These are phyloP conservation scores for Nudaria mundana DNA, from an alignment of 2,888 invertebrate genomes.

Conservation along the genomic window DNA sequence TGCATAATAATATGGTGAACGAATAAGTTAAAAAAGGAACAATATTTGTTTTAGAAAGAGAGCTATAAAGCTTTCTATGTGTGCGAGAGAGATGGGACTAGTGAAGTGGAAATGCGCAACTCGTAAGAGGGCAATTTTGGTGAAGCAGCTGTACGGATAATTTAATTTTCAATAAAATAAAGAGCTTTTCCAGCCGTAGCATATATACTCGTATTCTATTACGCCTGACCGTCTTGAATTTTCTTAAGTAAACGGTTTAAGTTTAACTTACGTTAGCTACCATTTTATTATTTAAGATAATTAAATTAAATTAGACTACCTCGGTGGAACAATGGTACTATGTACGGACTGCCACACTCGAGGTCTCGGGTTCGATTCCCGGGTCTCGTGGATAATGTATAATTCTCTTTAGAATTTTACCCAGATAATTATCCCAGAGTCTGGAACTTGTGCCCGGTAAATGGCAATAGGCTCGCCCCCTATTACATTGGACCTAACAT, in stretches of 20 bases:
- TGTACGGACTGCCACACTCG: no score
- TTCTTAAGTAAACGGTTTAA: slow-evolving; percentile 15
- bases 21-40: slow-evolving; percentile 24
- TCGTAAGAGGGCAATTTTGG: slow-evolving; percentile 40
- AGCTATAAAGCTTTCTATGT: slow-evolving; percentile 7
- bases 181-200: slow-evolving; percentile 32
- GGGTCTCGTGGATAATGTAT: no score
- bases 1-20: slow-evolving; percentile 14
- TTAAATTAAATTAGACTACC: no score
- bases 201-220: slow-evolving; percentile 22
- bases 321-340: no score
- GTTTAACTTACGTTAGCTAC: no score
- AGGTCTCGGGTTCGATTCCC: no score
- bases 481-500: no score
- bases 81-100: slow-evolving; percentile 37
- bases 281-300: no score
- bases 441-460: no score
- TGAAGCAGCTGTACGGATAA: slow-evolving; percentile 49
- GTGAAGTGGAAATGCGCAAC: slow-evolving; percentile 52
- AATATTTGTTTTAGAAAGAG: slow-evolving; percentile 13
- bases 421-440: no score
- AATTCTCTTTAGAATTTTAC: no score
- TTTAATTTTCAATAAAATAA: slow-evolving; percentile 56
- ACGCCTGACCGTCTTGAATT: slow-evolving; percentile 16
- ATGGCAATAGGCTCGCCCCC: no score